These are phyloP conservation scores for Oreonectes daqikongensis DNA, from an alignment of 2,797 vertebrate genomes.

Conservation along the genomic window DNA sequence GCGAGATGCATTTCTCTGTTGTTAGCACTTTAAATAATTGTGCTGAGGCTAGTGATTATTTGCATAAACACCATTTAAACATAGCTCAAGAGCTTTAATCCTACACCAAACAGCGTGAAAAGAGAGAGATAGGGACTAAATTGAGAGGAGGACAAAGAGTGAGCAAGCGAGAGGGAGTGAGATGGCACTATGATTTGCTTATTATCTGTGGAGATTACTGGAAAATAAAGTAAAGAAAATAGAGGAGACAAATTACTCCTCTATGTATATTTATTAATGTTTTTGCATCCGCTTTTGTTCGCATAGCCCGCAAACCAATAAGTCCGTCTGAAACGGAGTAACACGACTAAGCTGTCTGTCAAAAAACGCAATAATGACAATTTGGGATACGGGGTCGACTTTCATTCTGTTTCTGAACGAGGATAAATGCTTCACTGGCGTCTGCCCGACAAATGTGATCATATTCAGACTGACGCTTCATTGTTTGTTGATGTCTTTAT, in stretches of 20 bases:
- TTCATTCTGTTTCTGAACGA: constrained; percentile 35
- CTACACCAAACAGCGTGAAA: constrained; percentile 42
- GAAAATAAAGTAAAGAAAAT: constrained; percentile 27
- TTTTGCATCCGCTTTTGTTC: constrained; percentile 25
- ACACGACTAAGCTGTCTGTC: constrained; percentile 44
- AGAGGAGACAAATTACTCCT: constrained; percentile 31
- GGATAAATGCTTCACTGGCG: constrained; percentile 28
- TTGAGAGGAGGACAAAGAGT: constrained; percentile 17
- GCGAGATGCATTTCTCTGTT: constrained; percentile 43
- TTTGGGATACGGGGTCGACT: background rate
- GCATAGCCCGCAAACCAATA: constrained; percentile 22
- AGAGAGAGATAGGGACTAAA: constrained; percentile 23
- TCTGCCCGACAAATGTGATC: constrained; percentile 29
- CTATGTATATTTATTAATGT: constrained; percentile 43
- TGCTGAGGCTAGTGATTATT: constrained; percentile 53
- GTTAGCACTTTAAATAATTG: constrained; percentile 54
- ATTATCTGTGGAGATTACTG: constrained; percentile 20
- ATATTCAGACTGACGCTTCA: constrained; percentile 9
- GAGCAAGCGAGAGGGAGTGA: background rate
- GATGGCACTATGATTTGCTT: constrained; percentile 2
- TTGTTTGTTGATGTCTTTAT: constrained; percentile 44
- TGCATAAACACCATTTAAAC: constrained; percentile 55
- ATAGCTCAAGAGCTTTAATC: constrained; percentile 49
- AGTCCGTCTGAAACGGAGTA: background rate
- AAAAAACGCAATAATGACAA: constrained; percentile 43